phyloP scores from a whole-genome alignment of 2,888 invertebrate genomes.

The Notodonta ziczac region DNA sequence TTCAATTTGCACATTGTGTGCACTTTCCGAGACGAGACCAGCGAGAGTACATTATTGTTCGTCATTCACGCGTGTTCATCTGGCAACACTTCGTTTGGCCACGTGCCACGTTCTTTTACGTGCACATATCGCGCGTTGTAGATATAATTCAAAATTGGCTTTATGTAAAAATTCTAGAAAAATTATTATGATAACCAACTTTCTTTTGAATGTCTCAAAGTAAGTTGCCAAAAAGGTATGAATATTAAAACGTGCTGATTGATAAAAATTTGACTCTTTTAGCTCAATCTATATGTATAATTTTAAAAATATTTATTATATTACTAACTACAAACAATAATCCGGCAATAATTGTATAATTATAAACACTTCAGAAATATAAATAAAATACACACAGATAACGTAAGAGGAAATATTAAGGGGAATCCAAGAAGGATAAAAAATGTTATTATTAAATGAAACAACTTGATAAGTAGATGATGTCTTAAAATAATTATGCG shows the following conservation, averaged over 20 bases:
- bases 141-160: background rate
- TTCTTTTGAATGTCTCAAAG: no score
- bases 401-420: background rate
- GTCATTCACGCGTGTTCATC: slow-evolving; percentile 31
- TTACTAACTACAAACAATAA: background rate
- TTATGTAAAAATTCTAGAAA: slow-evolving; percentile 7
- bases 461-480: no score
- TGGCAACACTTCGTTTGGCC: slow-evolving; percentile 33
- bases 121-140: slow-evolving; percentile 9
- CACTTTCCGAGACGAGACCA: slow-evolving; percentile 14
- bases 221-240: background rate
- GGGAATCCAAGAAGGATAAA: background rate
- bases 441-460: background rate
- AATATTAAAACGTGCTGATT: no score
- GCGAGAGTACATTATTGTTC: slow-evolving; percentile 36
- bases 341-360: background rate
- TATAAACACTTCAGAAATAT: slow-evolving; percentile 11
- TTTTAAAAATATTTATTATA: background rate
- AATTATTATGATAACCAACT: background rate
- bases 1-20: background rate
- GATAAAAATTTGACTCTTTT: no score
- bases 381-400: background rate
- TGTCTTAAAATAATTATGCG: slow-evolving; percentile 7
- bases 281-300: background rate
- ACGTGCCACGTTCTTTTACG: slow-evolving; percentile 24